Conservation (phyloP, 1,140 invertebrate genomes). For the Drosophila tsacasi region DNA sequence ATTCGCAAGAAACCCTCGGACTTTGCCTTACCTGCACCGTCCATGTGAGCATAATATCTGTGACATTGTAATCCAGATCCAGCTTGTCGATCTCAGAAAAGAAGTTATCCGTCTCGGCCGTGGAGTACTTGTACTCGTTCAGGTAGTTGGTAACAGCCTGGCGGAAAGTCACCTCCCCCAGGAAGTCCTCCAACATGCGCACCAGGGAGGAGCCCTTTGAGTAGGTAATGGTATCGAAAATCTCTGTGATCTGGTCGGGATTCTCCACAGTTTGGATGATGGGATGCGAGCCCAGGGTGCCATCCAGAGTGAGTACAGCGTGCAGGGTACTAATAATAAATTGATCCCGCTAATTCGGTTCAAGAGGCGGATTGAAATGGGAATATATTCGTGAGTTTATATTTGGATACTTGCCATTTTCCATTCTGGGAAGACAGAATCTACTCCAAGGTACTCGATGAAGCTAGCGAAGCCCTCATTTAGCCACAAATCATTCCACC, state of each 20-base stretch:
- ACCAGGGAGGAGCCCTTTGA: conserved; percentile 96
- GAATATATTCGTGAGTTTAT: conserved; percentile 26
- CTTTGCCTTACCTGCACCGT: conserved; percentile 86
- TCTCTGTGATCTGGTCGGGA: conserved; percentile 95
- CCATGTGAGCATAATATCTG: conserved; percentile 96
- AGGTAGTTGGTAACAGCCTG: conserved; percentile 91
- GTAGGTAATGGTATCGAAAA: conserved; percentile 97
- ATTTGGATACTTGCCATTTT: conserved; percentile 89
- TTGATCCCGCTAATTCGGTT: conserved; percentile 86
- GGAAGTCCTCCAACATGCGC: conserved; percentile 95
- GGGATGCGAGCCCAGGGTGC: conserved; percentile 93
- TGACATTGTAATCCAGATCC: conserved; percentile 84
- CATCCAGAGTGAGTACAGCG: conserved; percentile 91
- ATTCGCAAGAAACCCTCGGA: conserved; percentile 17
- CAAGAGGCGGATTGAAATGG: conserved; percentile 71
- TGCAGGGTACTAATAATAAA: conserved; percentile 92
- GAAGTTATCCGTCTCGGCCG: conserved; percentile 93
- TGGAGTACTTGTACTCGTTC: conserved; percentile 89
- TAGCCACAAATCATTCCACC: conserved; percentile 98
- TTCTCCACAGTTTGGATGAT: conserved; percentile 93
- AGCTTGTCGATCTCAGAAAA: conserved; percentile 88
- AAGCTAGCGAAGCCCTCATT: conserved; percentile 97
- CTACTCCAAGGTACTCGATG: conserved; percentile 92
- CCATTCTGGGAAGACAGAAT: conserved; percentile 92
- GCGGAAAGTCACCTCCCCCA: conserved; percentile 91